These are phyloP conservation scores for Solenopsis fugax DNA, from an alignment of 1,140 invertebrate species.

Conservation along the genomic window DNA sequence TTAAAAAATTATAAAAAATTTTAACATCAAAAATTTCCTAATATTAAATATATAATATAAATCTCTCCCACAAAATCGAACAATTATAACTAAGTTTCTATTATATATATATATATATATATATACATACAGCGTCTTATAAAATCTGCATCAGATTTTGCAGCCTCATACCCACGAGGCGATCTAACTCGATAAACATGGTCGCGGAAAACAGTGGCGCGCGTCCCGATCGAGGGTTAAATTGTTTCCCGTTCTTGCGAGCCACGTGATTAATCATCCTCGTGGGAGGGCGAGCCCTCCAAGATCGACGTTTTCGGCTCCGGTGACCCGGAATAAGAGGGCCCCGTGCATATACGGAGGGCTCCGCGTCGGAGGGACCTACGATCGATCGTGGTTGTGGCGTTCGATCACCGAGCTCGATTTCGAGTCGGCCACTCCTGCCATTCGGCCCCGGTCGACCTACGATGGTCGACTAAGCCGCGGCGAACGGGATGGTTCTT, in stretches of 20 bases:
- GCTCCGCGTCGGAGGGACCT: not conserved
- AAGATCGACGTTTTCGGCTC: conserved; percentile 28
- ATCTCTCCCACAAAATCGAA: no score
- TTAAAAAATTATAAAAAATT: no score
- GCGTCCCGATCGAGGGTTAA: conserved; percentile 27
- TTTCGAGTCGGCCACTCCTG: conserved; percentile 27
- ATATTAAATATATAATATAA: no score
- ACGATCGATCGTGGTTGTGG: conserved; percentile 5
- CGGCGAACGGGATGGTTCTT: conserved; percentile 70
- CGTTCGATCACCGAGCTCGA: conserved; percentile 52
- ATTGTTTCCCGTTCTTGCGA: conserved; percentile 54
- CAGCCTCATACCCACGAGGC: not conserved
- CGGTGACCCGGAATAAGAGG: conserved; percentile 31
- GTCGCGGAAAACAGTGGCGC: not conserved
- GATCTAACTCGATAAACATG: conserved; percentile 15
- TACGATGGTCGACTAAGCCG: conserved; percentile 76
- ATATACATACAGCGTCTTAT: not conserved
- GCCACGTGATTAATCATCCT: conserved; percentile 49
- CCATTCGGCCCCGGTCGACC: conserved; percentile 54
- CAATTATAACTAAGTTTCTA: no score
- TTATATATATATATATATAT: no score
- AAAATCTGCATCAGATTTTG: not conserved
- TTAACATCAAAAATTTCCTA: no score
- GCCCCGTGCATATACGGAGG: not conserved
- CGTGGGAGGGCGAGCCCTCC: conserved; percentile 3